Evolutionary conservation across 2,113 vertebrate genomes (phyloP).

Genomic region (Phylloscopus whistleri): DNA sequence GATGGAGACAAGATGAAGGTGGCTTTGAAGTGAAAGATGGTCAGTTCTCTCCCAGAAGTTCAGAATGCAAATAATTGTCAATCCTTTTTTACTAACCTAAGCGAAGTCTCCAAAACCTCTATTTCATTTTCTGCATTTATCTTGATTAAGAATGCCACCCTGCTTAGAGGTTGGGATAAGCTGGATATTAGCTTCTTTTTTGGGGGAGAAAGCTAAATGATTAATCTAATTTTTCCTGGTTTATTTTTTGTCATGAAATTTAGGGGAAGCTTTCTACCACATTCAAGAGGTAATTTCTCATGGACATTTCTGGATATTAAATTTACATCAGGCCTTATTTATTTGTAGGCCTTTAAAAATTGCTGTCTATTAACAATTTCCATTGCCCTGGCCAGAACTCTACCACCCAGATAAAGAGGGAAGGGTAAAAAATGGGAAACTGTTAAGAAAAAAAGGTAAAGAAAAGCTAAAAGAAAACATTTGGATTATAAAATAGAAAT

Average conservation of each 20-base stretch:
- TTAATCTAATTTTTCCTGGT: conserved; percentile 33
- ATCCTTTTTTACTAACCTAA: conserved; percentile 16
- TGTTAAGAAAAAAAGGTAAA: neutral
- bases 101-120: conserved; percentile 21
- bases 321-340: neutral
- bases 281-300: neutral
- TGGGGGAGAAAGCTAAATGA: conserved; percentile 27
- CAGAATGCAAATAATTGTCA: conserved; percentile 41
- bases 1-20: neutral
- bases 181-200: conserved; percentile 19
- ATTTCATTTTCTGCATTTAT: conserved; percentile 56
- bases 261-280: neutral
- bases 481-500: neutral
- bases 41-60: conserved; percentile 25
- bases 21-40: neutral
- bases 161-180: conserved; percentile 48
- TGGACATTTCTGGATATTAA: neutral
- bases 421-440: neutral
- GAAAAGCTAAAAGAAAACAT: neutral
- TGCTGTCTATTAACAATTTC: neutral
- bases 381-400: neutral
- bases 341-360: neutral
- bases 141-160: conserved; percentile 68
- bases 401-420: neutral
- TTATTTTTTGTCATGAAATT: neutral